Evolutionary conservation across 2,888 invertebrate genomes (phyloP).

Genomic region (Eudasyphora cyanicolor): DNA sequence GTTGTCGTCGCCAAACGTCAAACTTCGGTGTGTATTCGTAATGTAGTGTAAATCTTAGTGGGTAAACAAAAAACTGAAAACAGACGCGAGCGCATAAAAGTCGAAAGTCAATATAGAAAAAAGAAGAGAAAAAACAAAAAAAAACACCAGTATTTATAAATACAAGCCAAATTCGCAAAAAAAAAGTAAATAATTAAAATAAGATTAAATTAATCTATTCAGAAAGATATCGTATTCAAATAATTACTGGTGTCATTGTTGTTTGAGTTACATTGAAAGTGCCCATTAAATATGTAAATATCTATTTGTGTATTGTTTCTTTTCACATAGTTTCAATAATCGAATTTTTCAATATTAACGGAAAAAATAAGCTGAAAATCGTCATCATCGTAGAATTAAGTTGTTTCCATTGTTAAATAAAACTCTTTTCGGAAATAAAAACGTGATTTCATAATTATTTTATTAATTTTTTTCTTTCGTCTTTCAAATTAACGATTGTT

Average conservation of each 20-base stretch:
- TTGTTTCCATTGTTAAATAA: neutral
- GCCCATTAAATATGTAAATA: too few relatives aligned
- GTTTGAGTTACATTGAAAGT: neutral
- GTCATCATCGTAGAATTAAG: neutral
- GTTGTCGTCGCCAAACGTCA: neutral
- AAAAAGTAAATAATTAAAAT: neutral
- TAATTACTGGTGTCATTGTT: neutral
- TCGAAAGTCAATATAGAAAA: neutral
- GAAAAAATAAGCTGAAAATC: neutral
- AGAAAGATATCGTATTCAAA: neutral
- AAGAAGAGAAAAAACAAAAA: too few relatives aligned
- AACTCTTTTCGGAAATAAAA: neutral
- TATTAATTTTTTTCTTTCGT: neutral
- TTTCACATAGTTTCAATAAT: neutral
- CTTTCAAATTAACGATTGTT: neutral
- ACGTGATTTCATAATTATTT: slow-evolving; percentile 2
- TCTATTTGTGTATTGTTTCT: neutral
- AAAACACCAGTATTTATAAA: neutral
- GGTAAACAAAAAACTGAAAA: slow-evolving; percentile 27
- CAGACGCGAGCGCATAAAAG: neutral
- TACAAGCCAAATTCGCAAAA: neutral
- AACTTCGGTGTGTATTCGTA: slow-evolving; percentile 30
- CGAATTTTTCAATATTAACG: neutral
- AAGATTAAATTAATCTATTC: neutral
- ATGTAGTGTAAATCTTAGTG: too few relatives aligned